Evolutionary conservation across 2,113 vertebrate species (phyloP), one percentile per base, ranked within the genome.

Genomic region (Sturnus vulgaris): DNA sequence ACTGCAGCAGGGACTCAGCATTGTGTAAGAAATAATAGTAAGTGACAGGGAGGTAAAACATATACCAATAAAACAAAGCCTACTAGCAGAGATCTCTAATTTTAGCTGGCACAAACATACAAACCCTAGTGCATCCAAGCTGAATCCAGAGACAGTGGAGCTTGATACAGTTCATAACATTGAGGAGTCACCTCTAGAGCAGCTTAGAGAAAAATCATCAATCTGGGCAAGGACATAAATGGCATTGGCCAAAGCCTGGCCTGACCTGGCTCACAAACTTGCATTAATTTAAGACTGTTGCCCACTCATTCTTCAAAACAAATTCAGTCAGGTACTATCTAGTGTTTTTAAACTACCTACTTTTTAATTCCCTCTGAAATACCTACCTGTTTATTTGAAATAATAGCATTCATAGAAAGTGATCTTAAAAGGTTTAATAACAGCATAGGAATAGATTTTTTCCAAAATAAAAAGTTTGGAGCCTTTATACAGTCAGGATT

Each of bases 381-480:
- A 69, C 10, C 28, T 85, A 28, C 33, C 33, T 77, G 20, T 59
- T 85, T 68, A 44, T 75, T 81, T 90, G 21, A 92, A 75, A 71
- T 44, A 85, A 72, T 7, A 27, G 42, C 73, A 88, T 92, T 95
- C 82, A 92, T 94, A 88, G 90, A 94, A 95, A 93, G 93, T 72
- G n/a, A 61, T 86, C 59, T 68, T 60, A 42, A 90, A 88, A 93
- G n/a, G 31, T 92, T 93, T 90, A 86, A 86, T 86, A 79, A 49
- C 50, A 82, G 65, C 40, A 50, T 20, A 75, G 64, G 78, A 90
- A 71, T 55, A 71, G 20, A 7, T 56, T 95, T 77, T 76, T 25
- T 95, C 80, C 77, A 91, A 91, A 97, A 95, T 87, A 93, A 88
- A 52, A 53, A 72, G 65, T 81, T 80, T 90, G 42, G 55, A 82